Evolutionary conservation across 1,140 invertebrate species (phyloP), one percentile per base, ranked within the genome.

Genomic region (Phthorimaea operculella): DNA sequence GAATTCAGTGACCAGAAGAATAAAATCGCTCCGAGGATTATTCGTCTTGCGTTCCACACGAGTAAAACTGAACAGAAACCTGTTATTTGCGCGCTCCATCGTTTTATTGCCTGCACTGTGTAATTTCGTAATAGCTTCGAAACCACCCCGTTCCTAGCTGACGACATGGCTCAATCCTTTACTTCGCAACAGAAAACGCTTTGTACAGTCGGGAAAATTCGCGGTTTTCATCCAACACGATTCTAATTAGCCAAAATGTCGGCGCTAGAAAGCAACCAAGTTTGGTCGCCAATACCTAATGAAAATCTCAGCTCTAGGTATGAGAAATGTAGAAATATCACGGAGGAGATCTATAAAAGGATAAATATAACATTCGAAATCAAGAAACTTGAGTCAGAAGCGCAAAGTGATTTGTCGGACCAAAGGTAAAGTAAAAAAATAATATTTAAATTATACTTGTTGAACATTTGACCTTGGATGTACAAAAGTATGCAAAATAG

Each of bases 311-410:
- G 79, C 52, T 63, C 76, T 0, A 84, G 76, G 48, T 78, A 82
- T 44, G 79, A 85, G 58, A 85, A 85, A 68, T 85, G 82, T 68
- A 66, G 69, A 12, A 76, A 85, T 59, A 85, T 85, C 7, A 75
- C 82, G 8, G 79, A 83, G 48, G 82, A 85, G 55, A 85, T 85
- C 58, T 85, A 85, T 52, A 85, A 85, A 48, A 72, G 82, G 52
- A 85, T 85, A 45, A 78, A 85, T 62, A 80, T 85, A 54, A 85
- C 82, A 1, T 85, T 85, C 70, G 68, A 81, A 64, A 83, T 85
- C 9, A 85, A 85, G 56, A 77, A 83, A 59, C 55, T 83, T 12
- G 77, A 81, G 54, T 68, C 68, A 21, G 67, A 55, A 0, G 55
- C 60, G 6, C 73, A 75, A 28, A 83, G 79, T 70, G 79, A 85